A percentile compares a stretch with the other conserved stretches of the same genome.
Conservation (phyloP, 1,140 invertebrate genomes). For the Magallana angulata region DNA sequence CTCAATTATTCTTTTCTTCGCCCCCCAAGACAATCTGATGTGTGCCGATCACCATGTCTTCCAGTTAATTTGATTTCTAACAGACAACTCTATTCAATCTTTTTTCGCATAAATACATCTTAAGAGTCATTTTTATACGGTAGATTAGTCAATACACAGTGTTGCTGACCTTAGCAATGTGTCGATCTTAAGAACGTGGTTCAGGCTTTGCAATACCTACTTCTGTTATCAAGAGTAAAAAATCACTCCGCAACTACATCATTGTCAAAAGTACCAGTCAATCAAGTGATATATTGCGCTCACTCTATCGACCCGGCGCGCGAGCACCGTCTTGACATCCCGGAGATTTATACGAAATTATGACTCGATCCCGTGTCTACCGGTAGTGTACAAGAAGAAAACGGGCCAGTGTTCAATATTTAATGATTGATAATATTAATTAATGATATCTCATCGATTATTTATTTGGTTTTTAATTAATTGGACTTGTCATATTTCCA, state of each 20-base stretch:
- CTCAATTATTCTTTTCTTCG: background rate
- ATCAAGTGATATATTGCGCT: conserved; percentile 11
- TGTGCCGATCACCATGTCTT: background rate
- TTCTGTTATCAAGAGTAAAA: conserved; percentile 7
- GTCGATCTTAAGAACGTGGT: background rate
- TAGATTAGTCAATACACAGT: background rate
- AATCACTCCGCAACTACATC: conserved; percentile 18
- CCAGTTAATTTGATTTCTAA: conserved; percentile 29
- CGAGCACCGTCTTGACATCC: background rate
- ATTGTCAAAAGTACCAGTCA: conserved; percentile 8
- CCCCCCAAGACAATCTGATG: background rate
- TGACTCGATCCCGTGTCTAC: background rate
- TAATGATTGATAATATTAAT: too few species aligned
- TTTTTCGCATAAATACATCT: background rate
- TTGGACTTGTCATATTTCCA: too few species aligned
- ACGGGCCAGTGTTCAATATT: too few species aligned
- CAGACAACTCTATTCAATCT: conserved; percentile 7
- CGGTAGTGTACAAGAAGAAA: too few species aligned
- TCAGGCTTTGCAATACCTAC: background rate
- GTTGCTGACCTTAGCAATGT: background rate
- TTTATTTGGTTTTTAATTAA: too few species aligned
- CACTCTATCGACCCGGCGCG: background rate
- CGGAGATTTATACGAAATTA: background rate
- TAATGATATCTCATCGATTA: too few species aligned
- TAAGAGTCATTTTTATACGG: background rate